These are phyloP conservation scores for Nymphalis io DNA, from an alignment of 1,140 invertebrate species.

Conservation along the genomic window DNA sequence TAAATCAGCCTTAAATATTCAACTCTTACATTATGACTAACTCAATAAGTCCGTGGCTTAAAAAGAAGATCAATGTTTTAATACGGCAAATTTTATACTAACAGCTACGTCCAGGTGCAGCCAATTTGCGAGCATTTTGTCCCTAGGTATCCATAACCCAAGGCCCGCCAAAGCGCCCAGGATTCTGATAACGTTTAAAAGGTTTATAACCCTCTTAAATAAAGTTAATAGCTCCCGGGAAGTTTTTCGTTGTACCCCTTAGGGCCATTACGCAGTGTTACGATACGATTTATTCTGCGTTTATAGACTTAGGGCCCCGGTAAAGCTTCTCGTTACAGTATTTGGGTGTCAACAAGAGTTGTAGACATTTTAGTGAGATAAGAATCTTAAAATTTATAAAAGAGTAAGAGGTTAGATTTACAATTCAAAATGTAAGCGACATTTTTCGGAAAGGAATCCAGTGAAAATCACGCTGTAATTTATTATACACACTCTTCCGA, in stretches of 20 bases:
- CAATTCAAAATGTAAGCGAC: no score
- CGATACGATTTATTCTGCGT: constrained; percentile 70
- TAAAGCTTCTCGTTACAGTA: constrained; percentile 15
- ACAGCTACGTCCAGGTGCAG: constrained; percentile 17
- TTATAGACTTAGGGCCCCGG: constrained; percentile 60
- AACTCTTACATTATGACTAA: not conserved
- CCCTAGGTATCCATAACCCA: constrained; percentile 30
- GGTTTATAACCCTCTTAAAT: constrained; percentile 76
- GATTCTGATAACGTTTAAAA: constrained; percentile 73
- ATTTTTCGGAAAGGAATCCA: no score
- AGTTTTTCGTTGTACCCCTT: constrained; percentile 72
- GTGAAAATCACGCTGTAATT: no score
- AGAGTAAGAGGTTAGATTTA: not conserved
- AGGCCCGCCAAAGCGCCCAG: constrained; percentile 34
- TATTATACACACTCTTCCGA: no score
- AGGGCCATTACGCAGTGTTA: constrained; percentile 65
- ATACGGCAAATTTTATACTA: not conserved
- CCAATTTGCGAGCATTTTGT: constrained; percentile 28
- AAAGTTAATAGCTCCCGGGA: constrained; percentile 70
- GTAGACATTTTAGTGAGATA: constrained; percentile 5
- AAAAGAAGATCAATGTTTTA: not conserved
- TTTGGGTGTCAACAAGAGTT: constrained; percentile 17
- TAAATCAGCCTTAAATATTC: no score
- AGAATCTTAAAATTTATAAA: constrained; percentile 1
- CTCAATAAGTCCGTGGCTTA: constrained; percentile 10